Conservation (phyloP, 2,113 vertebrate genomes). For the Pithys albifrons region DNA sequence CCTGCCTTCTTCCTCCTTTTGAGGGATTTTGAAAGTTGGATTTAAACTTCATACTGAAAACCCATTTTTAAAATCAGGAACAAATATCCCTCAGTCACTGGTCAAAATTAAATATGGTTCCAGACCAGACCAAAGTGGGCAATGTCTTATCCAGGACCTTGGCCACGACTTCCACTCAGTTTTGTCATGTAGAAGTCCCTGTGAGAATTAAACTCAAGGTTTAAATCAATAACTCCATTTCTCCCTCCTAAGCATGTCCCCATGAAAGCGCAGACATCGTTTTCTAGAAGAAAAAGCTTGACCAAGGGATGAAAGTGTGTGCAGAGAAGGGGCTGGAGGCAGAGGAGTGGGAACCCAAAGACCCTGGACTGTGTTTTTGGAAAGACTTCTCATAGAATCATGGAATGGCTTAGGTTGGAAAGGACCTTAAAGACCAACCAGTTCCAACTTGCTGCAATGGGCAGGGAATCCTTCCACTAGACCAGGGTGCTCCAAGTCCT, state of each 20-base stretch:
- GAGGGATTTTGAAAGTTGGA: background rate
- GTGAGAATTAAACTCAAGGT: background rate
- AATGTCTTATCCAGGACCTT: background rate
- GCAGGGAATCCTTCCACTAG: background rate
- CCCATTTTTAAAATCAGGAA: background rate
- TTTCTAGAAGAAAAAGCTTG: background rate
- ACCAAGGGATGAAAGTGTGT: background rate
- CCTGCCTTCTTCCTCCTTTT: background rate
- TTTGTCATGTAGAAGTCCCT: background rate
- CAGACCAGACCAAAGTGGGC: background rate
- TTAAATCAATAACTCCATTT: background rate
- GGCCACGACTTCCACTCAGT: fast-evolving
- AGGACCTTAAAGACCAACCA: background rate
- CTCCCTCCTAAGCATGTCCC: background rate
- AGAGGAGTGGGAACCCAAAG: background rate
- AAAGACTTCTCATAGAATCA: background rate
- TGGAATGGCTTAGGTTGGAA: background rate
- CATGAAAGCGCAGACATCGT: background rate
- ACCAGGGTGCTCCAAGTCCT: fast-evolving
- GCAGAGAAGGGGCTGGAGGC: background rate
- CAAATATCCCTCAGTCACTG: background rate
- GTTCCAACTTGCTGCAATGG: fast-evolving
- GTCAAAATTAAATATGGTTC: background rate
- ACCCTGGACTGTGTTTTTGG: background rate
- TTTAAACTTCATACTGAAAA: background rate